Conservation (phyloP, 2,797 vertebrate species). For the Xerus rutilus region DNA sequence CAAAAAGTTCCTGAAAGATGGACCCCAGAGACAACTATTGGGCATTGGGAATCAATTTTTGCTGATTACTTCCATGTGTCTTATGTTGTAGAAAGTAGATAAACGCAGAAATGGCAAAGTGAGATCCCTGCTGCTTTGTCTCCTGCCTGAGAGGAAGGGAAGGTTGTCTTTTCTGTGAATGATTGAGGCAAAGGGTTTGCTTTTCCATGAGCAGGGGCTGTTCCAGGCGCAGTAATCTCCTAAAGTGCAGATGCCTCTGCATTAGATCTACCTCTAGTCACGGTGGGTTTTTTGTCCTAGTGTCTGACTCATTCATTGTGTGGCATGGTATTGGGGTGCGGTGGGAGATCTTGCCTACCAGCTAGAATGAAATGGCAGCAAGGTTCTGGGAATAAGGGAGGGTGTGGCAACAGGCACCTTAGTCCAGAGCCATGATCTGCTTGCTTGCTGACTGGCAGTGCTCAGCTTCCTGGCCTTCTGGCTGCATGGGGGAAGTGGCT, state of each 20-base stretch:
- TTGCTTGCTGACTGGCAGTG: constrained; percentile 4
- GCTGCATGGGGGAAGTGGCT: neutral
- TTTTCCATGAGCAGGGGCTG: neutral
- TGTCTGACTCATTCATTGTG: neutral
- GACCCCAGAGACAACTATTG: neutral
- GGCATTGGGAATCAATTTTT: neutral
- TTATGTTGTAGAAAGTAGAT: neutral
- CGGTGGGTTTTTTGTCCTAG: neutral
- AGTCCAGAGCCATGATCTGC: neutral
- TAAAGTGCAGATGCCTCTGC: neutral
- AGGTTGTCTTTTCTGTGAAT: neutral
- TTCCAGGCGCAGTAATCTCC: neutral
- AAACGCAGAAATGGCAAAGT: neutral
- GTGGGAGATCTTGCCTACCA: neutral
- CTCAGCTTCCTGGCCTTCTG: neutral
- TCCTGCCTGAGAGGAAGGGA: neutral
- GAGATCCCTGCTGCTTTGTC: neutral
- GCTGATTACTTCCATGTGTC: neutral
- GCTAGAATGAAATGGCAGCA: neutral
- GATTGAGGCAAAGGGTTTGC: neutral
- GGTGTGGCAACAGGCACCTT: neutral
- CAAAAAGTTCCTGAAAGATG: neutral
- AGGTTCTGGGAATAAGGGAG: neutral
- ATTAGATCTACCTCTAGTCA: neutral
- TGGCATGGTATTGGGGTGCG: neutral